A percentile compares a stretch with the other conserved stretches of the same genome.
These are phyloP conservation scores for Porphyrio hochstetteri DNA, from an alignment of 2,113 vertebrate genomes.

Conservation along the genomic window DNA sequence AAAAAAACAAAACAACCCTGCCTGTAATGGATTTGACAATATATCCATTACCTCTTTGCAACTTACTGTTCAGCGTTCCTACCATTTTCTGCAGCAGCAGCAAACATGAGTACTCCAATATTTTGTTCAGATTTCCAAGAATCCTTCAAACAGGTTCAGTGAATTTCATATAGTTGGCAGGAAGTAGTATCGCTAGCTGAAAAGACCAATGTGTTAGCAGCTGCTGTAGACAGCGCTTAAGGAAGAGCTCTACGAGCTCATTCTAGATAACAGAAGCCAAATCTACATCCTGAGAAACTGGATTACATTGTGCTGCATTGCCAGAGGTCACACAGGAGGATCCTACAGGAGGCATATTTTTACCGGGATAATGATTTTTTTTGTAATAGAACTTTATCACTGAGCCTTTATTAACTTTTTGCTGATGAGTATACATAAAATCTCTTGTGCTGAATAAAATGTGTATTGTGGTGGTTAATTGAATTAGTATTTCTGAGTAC, in stretches of 20 bases:
- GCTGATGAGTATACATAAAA: not conserved
- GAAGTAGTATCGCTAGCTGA: fast-evolving
- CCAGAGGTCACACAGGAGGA: not conserved
- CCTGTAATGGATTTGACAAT: not conserved
- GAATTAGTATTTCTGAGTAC: not conserved
- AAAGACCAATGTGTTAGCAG: not conserved
- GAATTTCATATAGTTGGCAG: not conserved
- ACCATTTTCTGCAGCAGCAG: not conserved
- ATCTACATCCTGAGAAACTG: not conserved
- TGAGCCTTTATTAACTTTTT: not conserved
- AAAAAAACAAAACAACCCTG: not conserved
- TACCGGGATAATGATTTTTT: not conserved
- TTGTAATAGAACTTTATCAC: not conserved
- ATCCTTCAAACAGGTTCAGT: not conserved
- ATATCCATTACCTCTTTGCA: not conserved
- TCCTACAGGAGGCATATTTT: not conserved
- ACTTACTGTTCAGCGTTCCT: not conserved
- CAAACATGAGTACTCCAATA: not conserved
- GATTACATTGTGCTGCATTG: not conserved
- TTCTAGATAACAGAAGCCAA: not conserved
- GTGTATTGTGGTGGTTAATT: fast-evolving
- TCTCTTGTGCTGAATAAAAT: not conserved
- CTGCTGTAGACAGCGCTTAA: not conserved
- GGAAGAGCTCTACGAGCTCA: not conserved
- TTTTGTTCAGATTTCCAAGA: not conserved